These are phyloP conservation scores for Nesospiza acunhae DNA, from an alignment of 2,113 vertebrate genomes.

Conservation along the genomic window DNA sequence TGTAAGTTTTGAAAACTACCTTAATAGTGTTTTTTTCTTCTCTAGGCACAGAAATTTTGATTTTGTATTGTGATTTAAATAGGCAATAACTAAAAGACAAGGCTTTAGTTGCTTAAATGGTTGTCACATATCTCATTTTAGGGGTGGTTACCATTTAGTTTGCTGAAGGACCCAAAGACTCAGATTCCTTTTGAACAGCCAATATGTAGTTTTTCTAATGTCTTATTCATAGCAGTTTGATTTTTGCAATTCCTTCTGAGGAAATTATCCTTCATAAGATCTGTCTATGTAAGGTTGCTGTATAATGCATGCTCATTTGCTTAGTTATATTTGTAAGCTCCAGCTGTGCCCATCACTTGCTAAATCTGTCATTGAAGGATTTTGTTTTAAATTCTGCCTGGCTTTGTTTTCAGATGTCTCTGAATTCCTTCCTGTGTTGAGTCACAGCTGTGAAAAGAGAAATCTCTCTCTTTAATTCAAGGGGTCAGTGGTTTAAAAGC, in stretches of 20 bases:
- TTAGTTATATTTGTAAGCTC: slow-evolving; percentile 41
- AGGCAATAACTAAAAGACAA: background rate
- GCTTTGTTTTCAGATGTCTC: slow-evolving; percentile 50
- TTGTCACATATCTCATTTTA: background rate
- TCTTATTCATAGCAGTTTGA: background rate
- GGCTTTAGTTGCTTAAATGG: background rate
- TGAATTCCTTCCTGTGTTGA: slow-evolving; percentile 54
- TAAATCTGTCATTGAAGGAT: slow-evolving; percentile 58
- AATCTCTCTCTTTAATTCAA: slow-evolving; percentile 53
- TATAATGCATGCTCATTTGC: background rate
- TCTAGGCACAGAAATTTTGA: background rate
- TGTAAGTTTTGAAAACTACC: background rate
- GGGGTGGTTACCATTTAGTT: background rate
- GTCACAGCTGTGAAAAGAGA: slow-evolving; percentile 63
- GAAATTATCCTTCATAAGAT: background rate
- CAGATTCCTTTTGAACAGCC: background rate
- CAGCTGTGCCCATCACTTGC: slow-evolving; percentile 58
- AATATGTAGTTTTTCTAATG: background rate
- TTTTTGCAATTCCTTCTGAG: background rate
- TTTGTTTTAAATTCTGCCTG: slow-evolving; percentile 64
- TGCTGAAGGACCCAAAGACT: background rate
- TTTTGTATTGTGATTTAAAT: background rate
- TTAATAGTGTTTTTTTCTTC: background rate
- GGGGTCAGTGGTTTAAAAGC: slow-evolving; percentile 54
- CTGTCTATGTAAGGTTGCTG: background rate